A percentile compares a stretch with the other conserved stretches of the same genome.
These are phyloP conservation scores for Augochlorella aurata DNA, from an alignment of 2,888 invertebrate genomes.

Conservation along the genomic window DNA sequence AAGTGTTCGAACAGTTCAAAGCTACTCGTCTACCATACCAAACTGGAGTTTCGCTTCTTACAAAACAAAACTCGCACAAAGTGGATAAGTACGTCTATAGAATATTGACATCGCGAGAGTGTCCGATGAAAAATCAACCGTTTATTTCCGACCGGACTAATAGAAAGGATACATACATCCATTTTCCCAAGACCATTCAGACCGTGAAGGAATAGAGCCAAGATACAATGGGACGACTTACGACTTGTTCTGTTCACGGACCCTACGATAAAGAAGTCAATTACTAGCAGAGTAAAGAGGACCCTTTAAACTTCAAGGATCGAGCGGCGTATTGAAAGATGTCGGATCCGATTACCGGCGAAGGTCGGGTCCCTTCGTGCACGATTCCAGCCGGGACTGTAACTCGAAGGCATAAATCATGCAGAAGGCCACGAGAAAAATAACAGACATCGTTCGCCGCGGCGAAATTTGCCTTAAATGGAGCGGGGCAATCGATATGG, in stretches of 20 bases:
- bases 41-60: no score
- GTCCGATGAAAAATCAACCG: not conserved
- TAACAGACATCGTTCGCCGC: constrained; percentile 27
- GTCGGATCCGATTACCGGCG: constrained; percentile 22
- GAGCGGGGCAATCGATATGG: constrained; percentile 51
- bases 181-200: not conserved
- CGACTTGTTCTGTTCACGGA: not conserved
- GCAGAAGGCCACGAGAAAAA: constrained; percentile 43
- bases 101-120: not conserved
- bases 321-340: constrained; percentile 5
- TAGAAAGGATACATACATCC: not conserved
- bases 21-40: no score
- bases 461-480: constrained; percentile 49
- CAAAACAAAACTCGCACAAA: no score
- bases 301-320: constrained; percentile 5
- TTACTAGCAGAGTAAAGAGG: constrained; percentile 6
- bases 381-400: not conserved
- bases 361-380: constrained; percentile 34
- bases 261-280: constrained; percentile 7
- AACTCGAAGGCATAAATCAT: constrained; percentile 48
- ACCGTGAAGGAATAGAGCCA: not conserved
- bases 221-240: not conserved
- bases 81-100: no score
- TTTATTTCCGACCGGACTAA: not conserved
- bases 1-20: no score